A percentile compares a stretch with the other conserved stretches of the same genome.
These are phyloP conservation scores for Mormyrops attenuatus DNA, from an alignment of 2,797 vertebrate genomes.

Conservation along the genomic window DNA sequence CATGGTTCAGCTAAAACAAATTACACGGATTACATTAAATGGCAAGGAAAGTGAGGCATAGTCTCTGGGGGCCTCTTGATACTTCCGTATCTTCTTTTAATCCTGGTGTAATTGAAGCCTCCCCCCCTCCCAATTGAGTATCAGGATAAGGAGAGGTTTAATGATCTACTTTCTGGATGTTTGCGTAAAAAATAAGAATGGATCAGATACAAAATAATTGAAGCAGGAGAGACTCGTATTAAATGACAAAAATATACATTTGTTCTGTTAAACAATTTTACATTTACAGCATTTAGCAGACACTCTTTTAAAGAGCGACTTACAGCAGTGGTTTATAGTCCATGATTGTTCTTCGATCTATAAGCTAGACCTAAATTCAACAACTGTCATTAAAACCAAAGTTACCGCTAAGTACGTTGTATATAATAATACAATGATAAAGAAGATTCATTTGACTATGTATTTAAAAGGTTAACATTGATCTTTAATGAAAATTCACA, in stretches of 20 bases:
- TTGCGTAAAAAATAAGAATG: neutral
- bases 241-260: neutral
- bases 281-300: no score
- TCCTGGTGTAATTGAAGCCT: neutral
- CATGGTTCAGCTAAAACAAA: slow-evolving; percentile 76
- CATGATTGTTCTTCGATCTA: no score
- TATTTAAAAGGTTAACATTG: neutral
- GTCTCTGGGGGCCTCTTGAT: neutral
- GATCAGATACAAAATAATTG: neutral
- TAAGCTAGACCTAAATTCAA: no score
- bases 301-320: no score
- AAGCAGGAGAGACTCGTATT: neutral
- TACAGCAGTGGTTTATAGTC: no score
- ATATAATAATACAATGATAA: neutral
- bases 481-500: neutral
- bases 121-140: neutral
- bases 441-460: neutral
- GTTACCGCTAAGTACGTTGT: no score
- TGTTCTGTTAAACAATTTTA: neutral
- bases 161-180: neutral
- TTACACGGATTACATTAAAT: slow-evolving; percentile 5
- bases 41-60: neutral
- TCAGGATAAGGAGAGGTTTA: neutral
- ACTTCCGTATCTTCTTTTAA: neutral
- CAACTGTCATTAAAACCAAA: no score